phyloP scores from a whole-genome alignment of 2,888 invertebrate genomes.

The Philopedon plagiatum region DNA sequence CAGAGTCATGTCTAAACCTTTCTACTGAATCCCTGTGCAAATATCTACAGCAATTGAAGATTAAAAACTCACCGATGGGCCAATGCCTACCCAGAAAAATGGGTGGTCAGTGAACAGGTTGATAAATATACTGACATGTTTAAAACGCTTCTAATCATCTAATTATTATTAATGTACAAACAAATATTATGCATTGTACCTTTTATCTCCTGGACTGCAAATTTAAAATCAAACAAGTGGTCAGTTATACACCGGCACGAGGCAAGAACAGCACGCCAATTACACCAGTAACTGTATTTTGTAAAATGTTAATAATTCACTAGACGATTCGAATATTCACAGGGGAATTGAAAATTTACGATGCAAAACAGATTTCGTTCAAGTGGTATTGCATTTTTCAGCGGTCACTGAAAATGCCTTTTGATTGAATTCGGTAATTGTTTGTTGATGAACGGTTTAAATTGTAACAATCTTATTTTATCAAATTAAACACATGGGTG shows the following conservation, averaged over 20 bases:
- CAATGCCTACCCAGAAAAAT: no score
- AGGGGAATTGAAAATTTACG: constrained; percentile 27
- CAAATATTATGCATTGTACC: not conserved
- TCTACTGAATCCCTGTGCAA: no score
- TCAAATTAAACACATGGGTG: no score
- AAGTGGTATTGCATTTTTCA: constrained; percentile 27
- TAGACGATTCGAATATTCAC: constrained; percentile 39
- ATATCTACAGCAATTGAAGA: no score
- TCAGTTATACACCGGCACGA: constrained; percentile 21
- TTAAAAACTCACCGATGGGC: no score
- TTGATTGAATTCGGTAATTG: constrained; percentile 18
- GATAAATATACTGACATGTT: no score
- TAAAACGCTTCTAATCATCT: no score
- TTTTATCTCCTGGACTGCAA: constrained; percentile 2
- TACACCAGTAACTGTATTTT: constrained; percentile 48
- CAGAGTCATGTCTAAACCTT: no score
- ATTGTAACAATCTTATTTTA: not conserved
- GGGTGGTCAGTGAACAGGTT: no score
- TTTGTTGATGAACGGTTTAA: not conserved
- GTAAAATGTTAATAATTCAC: constrained; percentile 57
- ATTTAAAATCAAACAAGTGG: constrained; percentile 17
- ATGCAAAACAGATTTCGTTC: constrained; percentile 17
- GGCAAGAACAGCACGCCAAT: constrained; percentile 23
- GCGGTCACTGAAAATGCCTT: constrained; percentile 20
- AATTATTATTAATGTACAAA: no score